These are phyloP conservation scores for Labia minor DNA, from an alignment of 2,888 invertebrate genomes.

Conservation along the genomic window DNA sequence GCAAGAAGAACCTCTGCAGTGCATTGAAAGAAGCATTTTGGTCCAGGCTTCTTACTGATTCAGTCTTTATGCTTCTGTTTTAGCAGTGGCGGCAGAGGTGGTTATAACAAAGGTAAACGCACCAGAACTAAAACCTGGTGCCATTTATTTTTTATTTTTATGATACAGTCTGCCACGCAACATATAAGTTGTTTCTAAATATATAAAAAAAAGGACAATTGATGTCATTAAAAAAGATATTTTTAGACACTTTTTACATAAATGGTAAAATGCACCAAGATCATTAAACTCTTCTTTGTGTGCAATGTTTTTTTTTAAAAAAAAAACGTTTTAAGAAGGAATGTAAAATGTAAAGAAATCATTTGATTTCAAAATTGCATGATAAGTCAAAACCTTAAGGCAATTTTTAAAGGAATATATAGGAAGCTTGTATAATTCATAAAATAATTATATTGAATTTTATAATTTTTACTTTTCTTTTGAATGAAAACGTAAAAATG, in stretches of 20 bases:
- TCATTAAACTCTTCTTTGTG: not conserved
- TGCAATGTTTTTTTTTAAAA: not conserved
- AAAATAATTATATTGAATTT: too few species aligned
- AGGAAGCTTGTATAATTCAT: too few species aligned
- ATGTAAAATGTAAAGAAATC: too few species aligned
- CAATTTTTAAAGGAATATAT: too few species aligned
- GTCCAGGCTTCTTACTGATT: conserved; percentile 60
- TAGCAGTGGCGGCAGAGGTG: conserved; percentile 90
- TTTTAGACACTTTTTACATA: not conserved
- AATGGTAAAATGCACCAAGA: not conserved
- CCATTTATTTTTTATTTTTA: conserved; percentile 45
- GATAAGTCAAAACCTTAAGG: too few species aligned
- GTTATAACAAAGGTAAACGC: conserved; percentile 93
- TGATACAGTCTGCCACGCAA: conserved; percentile 13
- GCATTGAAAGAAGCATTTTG: conserved; percentile 38
- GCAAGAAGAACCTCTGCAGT: conserved; percentile 5
- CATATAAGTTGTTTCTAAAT: not conserved
- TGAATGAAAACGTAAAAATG: too few species aligned
- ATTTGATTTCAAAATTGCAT: too few species aligned
- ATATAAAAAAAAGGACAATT: conserved; percentile 17
- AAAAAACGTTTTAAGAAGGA: too few species aligned
- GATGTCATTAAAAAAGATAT: conserved; percentile 3
- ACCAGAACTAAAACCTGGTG: conserved; percentile 64
- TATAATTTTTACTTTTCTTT: too few species aligned
- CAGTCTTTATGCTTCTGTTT: conserved; percentile 67